Evolutionary conservation across 2,113 vertebrate genomes (phyloP).

Genomic region (Alces alces): DNA sequence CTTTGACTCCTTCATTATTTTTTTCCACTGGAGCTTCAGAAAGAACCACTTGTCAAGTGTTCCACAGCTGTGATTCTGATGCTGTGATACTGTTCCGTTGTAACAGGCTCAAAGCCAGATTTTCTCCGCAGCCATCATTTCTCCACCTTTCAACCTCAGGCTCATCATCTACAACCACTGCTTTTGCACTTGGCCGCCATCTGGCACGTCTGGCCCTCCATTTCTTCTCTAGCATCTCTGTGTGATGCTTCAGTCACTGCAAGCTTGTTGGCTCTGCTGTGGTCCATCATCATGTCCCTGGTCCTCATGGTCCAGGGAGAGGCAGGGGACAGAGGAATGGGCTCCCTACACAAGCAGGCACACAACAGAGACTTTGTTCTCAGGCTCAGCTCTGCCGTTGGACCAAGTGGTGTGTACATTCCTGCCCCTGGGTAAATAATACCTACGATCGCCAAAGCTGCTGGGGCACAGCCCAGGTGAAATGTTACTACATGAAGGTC

Average conservation of each 20-base stretch:
- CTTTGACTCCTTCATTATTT: not conserved
- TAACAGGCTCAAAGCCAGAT: not conserved
- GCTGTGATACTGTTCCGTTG: not conserved
- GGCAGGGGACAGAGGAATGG: not conserved
- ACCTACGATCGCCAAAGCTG: conserved; percentile 6
- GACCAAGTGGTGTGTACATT: not conserved
- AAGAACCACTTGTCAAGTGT: not conserved
- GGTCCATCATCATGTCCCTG: not conserved
- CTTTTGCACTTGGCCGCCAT: not conserved
- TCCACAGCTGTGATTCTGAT: not conserved
- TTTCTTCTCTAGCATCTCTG: not conserved
- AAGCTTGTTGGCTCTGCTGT: not conserved
- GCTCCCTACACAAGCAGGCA: rapidly evolving
- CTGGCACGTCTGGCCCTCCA: not conserved
- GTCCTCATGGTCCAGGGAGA: not conserved
- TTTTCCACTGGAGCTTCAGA: not conserved
- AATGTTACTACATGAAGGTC: not conserved
- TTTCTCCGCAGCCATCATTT: not conserved
- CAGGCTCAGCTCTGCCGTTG: not conserved
- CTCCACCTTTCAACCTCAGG: not conserved
- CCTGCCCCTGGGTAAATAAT: not conserved
- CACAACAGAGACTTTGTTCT: not conserved
- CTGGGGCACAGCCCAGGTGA: conserved; percentile 7
- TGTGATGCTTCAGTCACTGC: not conserved
- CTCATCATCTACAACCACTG: not conserved